These are phyloP conservation scores for Porites lobata DNA, from an alignment of 92 coral and sea anemone genomes.

Conservation along the genomic window DNA sequence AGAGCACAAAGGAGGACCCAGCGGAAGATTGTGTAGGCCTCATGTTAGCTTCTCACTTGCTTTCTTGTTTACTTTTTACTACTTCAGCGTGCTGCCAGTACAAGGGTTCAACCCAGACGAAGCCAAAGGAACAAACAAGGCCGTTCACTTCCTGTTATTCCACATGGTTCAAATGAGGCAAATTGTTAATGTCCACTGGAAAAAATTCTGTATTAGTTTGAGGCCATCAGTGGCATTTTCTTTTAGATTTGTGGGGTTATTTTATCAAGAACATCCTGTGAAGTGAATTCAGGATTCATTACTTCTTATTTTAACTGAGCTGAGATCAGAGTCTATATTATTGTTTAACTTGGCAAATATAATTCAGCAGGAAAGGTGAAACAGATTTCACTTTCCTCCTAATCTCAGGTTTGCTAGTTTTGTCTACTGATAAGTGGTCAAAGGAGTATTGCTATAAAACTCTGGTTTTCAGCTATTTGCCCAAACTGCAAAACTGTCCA, in stretches of 20 bases:
- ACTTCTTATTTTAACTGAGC: background rate
- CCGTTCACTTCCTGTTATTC: conserved; percentile 52
- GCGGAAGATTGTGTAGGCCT: conserved; percentile 61
- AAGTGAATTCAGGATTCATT: background rate
- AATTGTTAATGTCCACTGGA: background rate
- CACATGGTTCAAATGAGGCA: conserved; percentile 16
- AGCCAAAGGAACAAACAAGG: conserved; percentile 56
- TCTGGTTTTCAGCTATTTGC: too few species aligned
- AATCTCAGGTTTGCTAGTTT: too few species aligned
- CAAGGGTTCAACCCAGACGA: conserved; percentile 47
- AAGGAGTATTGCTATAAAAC: too few species aligned
- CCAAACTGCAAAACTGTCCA: too few species aligned
- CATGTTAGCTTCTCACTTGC: conserved; percentile 36
- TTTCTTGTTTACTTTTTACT: conserved; percentile 57
- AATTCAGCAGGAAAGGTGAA: too few species aligned
- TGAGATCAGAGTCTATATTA: background rate
- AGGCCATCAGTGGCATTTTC: background rate
- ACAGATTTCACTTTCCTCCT: too few species aligned
- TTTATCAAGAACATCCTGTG: background rate
- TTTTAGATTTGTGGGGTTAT: background rate
- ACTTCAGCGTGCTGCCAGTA: conserved; percentile 51
- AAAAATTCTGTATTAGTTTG: background rate
- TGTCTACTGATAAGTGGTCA: too few species aligned
- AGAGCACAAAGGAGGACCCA: conserved; percentile 58
- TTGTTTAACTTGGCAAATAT: background rate